A percentile compares a stretch with the other conserved stretches of the same genome.
These are phyloP conservation scores for Drosophila ambigua DNA, from an alignment of 1,140 invertebrate genomes.

Conservation along the genomic window DNA sequence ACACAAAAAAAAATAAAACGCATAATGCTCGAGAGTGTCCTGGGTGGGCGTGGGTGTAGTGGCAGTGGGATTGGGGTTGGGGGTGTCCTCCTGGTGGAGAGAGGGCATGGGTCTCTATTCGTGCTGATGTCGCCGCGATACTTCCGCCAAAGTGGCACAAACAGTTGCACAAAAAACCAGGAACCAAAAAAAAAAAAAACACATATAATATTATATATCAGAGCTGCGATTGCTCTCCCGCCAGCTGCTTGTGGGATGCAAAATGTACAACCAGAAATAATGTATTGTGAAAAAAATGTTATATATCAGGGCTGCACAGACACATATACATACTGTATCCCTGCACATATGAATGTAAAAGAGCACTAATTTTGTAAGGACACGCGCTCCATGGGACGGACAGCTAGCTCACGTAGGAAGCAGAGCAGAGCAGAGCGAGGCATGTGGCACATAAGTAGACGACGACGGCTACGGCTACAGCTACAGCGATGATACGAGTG, in stretches of 20 bases:
- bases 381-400: conserved; percentile 61
- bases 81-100: conserved; percentile 8
- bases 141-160: conserved; percentile 78
- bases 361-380: conserved; percentile 82
- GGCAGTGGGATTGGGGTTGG: conserved; percentile 10
- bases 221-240: conserved; percentile 30
- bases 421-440: conserved; percentile 18
- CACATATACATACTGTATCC: conserved; percentile 35
- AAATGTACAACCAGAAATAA: conserved; percentile 61
- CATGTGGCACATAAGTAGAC: conserved; percentile 76
- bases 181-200: too few relatives aligned
- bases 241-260: conserved; percentile 25
- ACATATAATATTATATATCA: conserved; percentile 35
- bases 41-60: conserved; percentile 10
- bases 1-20: conserved; percentile 31
- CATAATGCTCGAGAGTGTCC: conserved; percentile 35
- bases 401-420: conserved; percentile 28
- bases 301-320: conserved; percentile 27
- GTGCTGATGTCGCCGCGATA: conserved; percentile 75
- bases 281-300: conserved; percentile 69
- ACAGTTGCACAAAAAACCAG: conserved; percentile 51
- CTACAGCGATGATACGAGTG: too few relatives aligned
- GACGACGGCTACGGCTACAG: conserved; percentile 24
- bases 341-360: conserved; percentile 57
- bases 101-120: conserved; percentile 9